A percentile compares a stretch with the other conserved stretches of the same genome.
These are phyloP conservation scores for Muntiacus muntjak DNA, from an alignment of 2,113 vertebrate species.

Conservation along the genomic window DNA sequence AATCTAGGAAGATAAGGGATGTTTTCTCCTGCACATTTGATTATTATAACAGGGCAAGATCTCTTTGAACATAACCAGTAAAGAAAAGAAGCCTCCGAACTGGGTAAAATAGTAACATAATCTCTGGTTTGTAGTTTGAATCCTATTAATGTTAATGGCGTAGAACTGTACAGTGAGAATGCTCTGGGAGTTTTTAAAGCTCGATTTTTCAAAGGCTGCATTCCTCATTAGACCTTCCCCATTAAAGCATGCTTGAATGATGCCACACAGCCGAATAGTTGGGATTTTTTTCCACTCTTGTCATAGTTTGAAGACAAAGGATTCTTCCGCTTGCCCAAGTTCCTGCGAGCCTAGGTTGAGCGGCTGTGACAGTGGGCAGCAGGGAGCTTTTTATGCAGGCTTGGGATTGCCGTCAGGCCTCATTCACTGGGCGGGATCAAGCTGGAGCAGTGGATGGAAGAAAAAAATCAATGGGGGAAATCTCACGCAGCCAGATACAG, in stretches of 20 bases:
- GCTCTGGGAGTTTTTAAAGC: constrained; percentile 25
- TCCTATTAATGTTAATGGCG: constrained; percentile 48
- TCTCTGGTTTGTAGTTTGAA: constrained; percentile 43
- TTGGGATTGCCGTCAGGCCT: constrained; percentile 56
- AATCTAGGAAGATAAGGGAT: constrained; percentile 45
- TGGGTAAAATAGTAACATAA: constrained; percentile 47
- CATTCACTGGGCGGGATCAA: constrained; percentile 60
- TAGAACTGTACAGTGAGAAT: constrained; percentile 51
- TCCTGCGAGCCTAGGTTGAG: constrained; percentile 64
- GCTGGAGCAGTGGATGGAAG: constrained; percentile 18
- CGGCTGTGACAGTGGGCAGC: constrained; percentile 59
- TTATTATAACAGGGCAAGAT: constrained; percentile 42
- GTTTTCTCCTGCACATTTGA: constrained; percentile 37
- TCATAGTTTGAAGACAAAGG: constrained; percentile 73
- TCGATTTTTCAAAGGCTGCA: constrained; percentile 59
- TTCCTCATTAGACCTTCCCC: constrained; percentile 71
- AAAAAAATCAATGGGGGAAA: not conserved
- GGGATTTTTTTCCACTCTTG: constrained; percentile 40
- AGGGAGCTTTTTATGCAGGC: constrained; percentile 64
- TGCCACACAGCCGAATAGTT: constrained; percentile 63
- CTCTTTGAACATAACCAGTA: constrained; percentile 45
- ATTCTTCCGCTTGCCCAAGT: constrained; percentile 71
- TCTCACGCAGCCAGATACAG: not conserved
- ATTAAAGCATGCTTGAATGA: constrained; percentile 56
- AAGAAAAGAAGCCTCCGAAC: not conserved